A percentile compares a stretch with the other conserved stretches of the same genome.
phyloP scores from a whole-genome alignment of 2,113 vertebrate genomes.

The Gadus macrocephalus region DNA sequence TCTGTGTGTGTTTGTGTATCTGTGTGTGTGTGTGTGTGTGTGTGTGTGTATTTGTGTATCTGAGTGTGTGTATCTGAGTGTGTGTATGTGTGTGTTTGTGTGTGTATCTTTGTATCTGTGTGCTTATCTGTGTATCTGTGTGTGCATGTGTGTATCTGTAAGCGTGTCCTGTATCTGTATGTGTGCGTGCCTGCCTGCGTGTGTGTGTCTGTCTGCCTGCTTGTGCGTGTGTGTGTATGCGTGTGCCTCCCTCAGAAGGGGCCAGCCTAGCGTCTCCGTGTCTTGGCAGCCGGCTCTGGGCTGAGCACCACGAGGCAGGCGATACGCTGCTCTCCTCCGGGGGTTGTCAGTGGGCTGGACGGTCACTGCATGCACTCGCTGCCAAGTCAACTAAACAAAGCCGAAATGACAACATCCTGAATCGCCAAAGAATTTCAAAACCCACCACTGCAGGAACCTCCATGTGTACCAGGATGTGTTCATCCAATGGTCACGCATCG shows the following conservation, averaged over 20 bases:
- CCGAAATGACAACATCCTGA: too few relatives aligned
- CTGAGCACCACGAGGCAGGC: too few relatives aligned
- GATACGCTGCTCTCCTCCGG: too few relatives aligned
- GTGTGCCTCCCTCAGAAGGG: not conserved
- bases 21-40: conserved; percentile 1
- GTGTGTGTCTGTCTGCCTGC: not conserved
- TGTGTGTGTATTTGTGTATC: conserved; percentile 21
- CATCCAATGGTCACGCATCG: too few relatives aligned
- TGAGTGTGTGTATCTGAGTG: not conserved
- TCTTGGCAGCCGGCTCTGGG: too few relatives aligned
- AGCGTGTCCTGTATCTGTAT: conserved; percentile 21
- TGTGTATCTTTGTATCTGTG: not conserved
- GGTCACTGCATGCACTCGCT: too few relatives aligned
- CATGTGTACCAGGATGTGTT: too few relatives aligned
- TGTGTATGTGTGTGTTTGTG: not conserved
- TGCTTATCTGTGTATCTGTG: not conserved
- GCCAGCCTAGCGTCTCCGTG: too few relatives aligned
- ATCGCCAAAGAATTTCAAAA: too few relatives aligned
- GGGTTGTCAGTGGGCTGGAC: too few relatives aligned
- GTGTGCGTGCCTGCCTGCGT: not conserved
- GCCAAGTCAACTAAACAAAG: too few relatives aligned
- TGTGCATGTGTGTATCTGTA: not conserved
- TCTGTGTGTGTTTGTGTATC: not conserved
- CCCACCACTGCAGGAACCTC: too few relatives aligned
- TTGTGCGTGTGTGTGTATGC: not conserved